Percentiles rank a stretch among this genome's conserved stretches.
phyloP scores from a whole-genome alignment of 2,113 vertebrate genomes.

The Amazona vittata region DNA sequence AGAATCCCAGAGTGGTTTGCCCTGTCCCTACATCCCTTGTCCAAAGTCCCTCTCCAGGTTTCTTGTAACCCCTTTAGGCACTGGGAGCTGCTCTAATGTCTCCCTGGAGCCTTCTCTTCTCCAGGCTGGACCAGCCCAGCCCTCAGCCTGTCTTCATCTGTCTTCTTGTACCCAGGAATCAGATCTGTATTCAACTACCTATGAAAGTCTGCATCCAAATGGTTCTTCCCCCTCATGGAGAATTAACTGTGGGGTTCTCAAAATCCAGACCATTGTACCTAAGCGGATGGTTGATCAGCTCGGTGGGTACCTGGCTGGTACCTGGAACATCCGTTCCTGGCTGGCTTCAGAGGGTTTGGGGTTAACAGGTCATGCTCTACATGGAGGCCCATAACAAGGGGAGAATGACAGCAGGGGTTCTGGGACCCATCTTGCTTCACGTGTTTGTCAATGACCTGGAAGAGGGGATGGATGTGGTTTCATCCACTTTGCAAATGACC shows the following conservation, averaged over 20 bases:
- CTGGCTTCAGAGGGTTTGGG: not conserved
- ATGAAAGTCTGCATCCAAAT: not conserved
- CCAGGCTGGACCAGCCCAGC: not conserved
- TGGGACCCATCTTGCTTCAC: not conserved
- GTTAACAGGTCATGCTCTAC: not conserved
- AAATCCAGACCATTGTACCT: not conserved
- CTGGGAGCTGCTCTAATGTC: not conserved
- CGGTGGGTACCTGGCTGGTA: not conserved
- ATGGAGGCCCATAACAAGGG: rapidly evolving
- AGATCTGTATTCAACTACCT: not conserved
- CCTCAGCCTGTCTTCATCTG: not conserved
- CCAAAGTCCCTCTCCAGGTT: not conserved
- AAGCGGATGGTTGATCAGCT: not conserved
- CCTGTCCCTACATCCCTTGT: not conserved
- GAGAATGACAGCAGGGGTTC: not conserved
- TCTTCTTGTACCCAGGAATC: not conserved
- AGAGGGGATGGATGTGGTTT: not conserved
- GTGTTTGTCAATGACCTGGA: not conserved
- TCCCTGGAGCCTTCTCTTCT: not conserved
- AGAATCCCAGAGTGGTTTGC: not conserved
- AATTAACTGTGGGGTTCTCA: not conserved
- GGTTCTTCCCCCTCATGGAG: not conserved
- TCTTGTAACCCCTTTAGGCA: not conserved
- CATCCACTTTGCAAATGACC: not conserved
- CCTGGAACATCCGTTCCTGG: no score